Conservation (phyloP, 2,113 vertebrate genomes). For the Symphodus melops region DNA sequence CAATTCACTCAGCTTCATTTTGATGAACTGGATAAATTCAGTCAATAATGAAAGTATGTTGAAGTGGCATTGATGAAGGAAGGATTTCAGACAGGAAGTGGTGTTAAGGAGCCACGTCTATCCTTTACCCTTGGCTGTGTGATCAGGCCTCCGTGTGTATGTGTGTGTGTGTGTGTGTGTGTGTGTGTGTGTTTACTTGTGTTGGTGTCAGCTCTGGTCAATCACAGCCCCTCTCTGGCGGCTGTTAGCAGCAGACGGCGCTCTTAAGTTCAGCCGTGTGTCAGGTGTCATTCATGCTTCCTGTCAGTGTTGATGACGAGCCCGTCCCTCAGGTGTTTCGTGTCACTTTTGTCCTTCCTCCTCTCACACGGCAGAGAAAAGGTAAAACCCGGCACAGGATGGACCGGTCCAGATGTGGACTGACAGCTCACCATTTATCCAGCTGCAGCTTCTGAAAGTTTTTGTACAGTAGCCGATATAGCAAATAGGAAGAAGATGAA, state of each 20-base stretch:
- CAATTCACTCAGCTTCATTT: too few species aligned
- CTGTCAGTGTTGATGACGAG: conserved; percentile 32
- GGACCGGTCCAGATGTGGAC: conserved; percentile 23
- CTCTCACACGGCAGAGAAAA: conserved; percentile 19
- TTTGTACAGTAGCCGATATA: too few species aligned
- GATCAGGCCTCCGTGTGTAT: not conserved
- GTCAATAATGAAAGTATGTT: not conserved
- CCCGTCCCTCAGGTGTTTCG: conserved; percentile 32
- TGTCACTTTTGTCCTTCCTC: conserved; percentile 37
- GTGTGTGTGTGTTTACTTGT: conserved; percentile 35
- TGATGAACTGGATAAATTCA: too few species aligned
- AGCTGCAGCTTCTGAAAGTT: not conserved
- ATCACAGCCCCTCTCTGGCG: conserved; percentile 36
- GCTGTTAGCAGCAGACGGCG: conserved; percentile 50
- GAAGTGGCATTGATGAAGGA: too few species aligned
- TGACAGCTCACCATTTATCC: conserved; percentile 2
- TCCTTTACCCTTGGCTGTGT: conserved; percentile 18
- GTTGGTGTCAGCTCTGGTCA: conserved; percentile 56
- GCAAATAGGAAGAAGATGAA: too few species aligned
- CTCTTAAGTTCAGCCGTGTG: conserved; percentile 48
- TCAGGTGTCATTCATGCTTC: conserved; percentile 69
- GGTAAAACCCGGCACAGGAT: conserved; percentile 5
- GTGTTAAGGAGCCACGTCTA: not conserved
- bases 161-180: not conserved
- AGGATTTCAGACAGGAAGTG: not conserved